These are phyloP conservation scores for Cheilosia soror DNA, from an alignment of 2,888 invertebrate genomes.

Conservation along the genomic window DNA sequence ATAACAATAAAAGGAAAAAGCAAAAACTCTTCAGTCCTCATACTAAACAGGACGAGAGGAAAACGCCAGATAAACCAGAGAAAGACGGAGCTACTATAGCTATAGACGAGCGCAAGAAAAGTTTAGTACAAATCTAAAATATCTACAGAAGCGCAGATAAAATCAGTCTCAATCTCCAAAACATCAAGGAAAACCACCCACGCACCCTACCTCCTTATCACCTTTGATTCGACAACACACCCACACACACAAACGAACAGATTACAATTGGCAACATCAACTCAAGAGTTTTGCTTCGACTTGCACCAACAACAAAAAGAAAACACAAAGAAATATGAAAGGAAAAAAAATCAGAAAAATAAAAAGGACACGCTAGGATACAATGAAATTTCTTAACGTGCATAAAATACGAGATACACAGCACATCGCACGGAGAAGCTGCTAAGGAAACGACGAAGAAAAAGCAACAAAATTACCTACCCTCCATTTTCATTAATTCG, in stretches of 20 bases:
- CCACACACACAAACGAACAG: conserved; percentile 35
- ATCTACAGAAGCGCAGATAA: conserved; percentile 70
- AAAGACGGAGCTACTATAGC: not conserved
- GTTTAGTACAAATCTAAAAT: conserved; percentile 58
- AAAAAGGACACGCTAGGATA: conserved; percentile 53
- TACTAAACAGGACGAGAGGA: conserved; percentile 49
- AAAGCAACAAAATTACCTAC: conserved; percentile 71
- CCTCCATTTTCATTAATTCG: conserved; percentile 69
- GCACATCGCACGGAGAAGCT: conserved; percentile 52
- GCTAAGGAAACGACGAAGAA: conserved; percentile 48
- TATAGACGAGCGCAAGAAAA: conserved; percentile 14
- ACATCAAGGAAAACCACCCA: conserved; percentile 59
- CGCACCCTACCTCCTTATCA: conserved; percentile 58
- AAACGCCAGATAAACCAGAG: conserved; percentile 14
- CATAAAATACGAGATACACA: conserved; percentile 70
- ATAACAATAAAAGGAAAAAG: conserved; percentile 28
- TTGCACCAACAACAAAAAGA: conserved; percentile 27
- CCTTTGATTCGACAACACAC: conserved; percentile 56
- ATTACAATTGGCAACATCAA: conserved; percentile 70
- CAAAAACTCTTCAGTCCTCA: conserved; percentile 34
- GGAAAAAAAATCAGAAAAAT: conserved; percentile 20
- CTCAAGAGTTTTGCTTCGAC: conserved; percentile 44
- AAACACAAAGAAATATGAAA: conserved; percentile 55
- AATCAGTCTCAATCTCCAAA: conserved; percentile 69
- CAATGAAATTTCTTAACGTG: conserved; percentile 74